Percentiles rank a stretch among this genome's conserved stretches.
phyloP scores from a whole-genome alignment of 2,888 invertebrate species.

The Muschampia plurimacula region DNA sequence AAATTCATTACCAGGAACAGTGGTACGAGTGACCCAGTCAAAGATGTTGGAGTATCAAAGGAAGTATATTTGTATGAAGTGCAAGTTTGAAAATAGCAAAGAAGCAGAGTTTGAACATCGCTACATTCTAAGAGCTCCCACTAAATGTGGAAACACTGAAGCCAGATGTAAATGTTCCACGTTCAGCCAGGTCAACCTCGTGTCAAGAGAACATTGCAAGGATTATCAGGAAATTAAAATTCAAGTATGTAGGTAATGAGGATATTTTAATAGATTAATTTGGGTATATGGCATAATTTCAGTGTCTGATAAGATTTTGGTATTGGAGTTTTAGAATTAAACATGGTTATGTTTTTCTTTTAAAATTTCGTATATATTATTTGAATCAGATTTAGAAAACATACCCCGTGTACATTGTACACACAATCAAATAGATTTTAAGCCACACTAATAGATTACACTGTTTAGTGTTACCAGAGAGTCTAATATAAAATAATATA shows the following conservation, averaged over 20 bases:
- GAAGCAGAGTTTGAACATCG: slow-evolving; percentile 90
- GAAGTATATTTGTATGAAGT: slow-evolving; percentile 91
- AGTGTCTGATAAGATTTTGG: too few relatives aligned
- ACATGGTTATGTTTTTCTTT: too few relatives aligned
- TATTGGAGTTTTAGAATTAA: too few relatives aligned
- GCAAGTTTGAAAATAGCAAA: slow-evolving; percentile 88
- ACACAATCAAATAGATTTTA: too few relatives aligned
- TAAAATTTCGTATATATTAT: too few relatives aligned
- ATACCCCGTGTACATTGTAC: too few relatives aligned
- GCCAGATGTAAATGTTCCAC: slow-evolving; percentile 83
- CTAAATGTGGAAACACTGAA: slow-evolving; percentile 83
- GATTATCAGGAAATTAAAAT: slow-evolving; percentile 96
- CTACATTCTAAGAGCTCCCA: slow-evolving; percentile 85
- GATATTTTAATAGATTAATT: not conserved
- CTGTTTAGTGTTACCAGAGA: too few relatives aligned
- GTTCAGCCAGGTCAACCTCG: slow-evolving; percentile 80
- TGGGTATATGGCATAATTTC: not conserved
- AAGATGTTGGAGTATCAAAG: slow-evolving; percentile 92
- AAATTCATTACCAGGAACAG: slow-evolving; percentile 85
- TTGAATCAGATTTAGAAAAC: too few relatives aligned
- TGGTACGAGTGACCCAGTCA: slow-evolving; percentile 90
- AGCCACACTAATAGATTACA: too few relatives aligned
- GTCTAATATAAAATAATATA: too few relatives aligned
- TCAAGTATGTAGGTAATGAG: slow-evolving; percentile 78
- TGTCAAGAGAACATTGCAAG: slow-evolving; percentile 88